Base-by-base conservation (phyloP, 2,113 vertebrate species). In the Callipepla californica region DNA sequence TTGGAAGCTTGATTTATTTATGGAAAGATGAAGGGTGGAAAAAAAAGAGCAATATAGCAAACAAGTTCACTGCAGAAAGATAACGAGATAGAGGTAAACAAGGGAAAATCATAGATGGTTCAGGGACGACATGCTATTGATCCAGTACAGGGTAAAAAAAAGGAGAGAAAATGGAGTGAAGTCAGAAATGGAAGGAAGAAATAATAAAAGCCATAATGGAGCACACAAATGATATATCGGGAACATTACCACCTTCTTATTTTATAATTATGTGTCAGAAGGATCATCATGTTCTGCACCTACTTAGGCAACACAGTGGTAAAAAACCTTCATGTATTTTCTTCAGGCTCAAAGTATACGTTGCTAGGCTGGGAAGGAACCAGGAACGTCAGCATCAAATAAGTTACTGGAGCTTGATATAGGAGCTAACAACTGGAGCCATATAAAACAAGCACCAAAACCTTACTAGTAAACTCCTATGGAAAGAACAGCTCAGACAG, bases 401-500 rank as follows among this genome's bases (percentile, higher is more conserved):
- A 90, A 92, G 36, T 92, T 91, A 63, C 16, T 88, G 76, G 48
- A 85, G 76, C 47, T 47, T 85, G 63, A 80, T 85, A 57, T 18
- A 91, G 89, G 36, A 61, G 42, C 68, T 92, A 94, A 83, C 34
- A 90, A 87, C 40, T 28, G 23, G 13, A 82, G 68, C 76, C 65
- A 22, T 28, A 77, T 28, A 90, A 95, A 94, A 68, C 32, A 85
- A 82, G 63, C 75, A 70, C 87, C 45, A 88, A 88, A 93, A 47
- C 30, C 72, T 78, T 63, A 69, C 79, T 61, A 69, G 78, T 91
- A 91, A 87, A 59, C 59, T 89, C 47, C 59, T 80, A 77, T 40
- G 81, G 96, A 94, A 95, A 93, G 91, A 93, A 93, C 74, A 93
- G 75, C 87, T 95, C 94, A 93, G 89, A 92, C 81, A 95, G 73